Conservation (phyloP, 2,797 vertebrate genomes). For the Sebastiscus albofasciatus region DNA sequence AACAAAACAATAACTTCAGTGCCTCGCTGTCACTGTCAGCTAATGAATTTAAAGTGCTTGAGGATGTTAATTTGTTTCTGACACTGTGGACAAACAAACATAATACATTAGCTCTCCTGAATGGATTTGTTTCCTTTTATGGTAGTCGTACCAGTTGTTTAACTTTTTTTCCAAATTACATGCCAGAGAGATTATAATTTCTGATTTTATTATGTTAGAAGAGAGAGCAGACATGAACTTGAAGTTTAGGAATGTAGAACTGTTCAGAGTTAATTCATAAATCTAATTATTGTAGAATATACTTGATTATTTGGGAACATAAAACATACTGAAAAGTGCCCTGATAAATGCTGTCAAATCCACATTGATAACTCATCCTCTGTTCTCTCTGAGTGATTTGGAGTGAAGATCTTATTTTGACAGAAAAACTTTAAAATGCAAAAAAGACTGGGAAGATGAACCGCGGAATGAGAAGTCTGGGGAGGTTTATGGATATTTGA, state of each 20-base stretch:
- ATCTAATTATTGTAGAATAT: not conserved
- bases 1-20: not conserved
- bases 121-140: not conserved
- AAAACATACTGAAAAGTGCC: not conserved
- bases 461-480: not conserved
- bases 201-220: not conserved
- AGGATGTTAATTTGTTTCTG: not conserved
- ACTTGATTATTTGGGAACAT: not conserved
- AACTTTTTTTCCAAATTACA: not conserved
- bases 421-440: constrained; percentile 27
- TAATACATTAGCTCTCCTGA: not conserved
- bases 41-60: not conserved
- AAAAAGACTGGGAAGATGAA: constrained; percentile 6
- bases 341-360: not conserved
- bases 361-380: not conserved
- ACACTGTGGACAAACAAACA: not conserved
- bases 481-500: constrained; percentile 48
- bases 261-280: not conserved
- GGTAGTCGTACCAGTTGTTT: not conserved
- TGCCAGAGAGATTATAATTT: not conserved
- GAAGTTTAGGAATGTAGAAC: not conserved
- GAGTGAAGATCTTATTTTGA: not conserved
- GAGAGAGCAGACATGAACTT: not conserved
- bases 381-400: constrained; percentile 2
- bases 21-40: not conserved